Percentiles rank a stretch among this genome's conserved stretches.
These are phyloP conservation scores for Pseudomyrmex cubaensis DNA, from an alignment of 1,140 invertebrate species.

Conservation along the genomic window DNA sequence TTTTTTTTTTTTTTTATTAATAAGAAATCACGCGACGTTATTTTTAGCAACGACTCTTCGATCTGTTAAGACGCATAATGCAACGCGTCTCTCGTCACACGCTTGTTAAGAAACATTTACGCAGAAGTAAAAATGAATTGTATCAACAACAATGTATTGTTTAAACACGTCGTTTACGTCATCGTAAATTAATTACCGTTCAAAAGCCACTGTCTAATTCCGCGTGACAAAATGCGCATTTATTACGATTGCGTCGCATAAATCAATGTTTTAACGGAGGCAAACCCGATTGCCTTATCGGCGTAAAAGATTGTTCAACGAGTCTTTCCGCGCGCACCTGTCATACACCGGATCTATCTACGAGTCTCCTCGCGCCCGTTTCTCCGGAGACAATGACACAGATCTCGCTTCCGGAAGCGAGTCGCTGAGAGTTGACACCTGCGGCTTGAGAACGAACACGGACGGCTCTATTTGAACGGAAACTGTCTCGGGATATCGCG, in stretches of 20 bases:
- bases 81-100: background rate
- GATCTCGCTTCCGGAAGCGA: slow-evolving; percentile 77
- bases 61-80: background rate
- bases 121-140: background rate
- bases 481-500: slow-evolving; percentile 74
- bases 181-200: slow-evolving; percentile 9
- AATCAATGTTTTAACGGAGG: slow-evolving; percentile 33
- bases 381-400: slow-evolving; percentile 61
- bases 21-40: slow-evolving; percentile 28
- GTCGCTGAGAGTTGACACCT: slow-evolving; percentile 77
- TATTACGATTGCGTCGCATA: slow-evolving; percentile 16
- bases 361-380: background rate
- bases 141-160: background rate
- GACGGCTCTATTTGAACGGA: slow-evolving; percentile 77
- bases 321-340: slow-evolving; percentile 30
- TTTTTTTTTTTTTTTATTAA: slow-evolving; percentile 29
- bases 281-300: slow-evolving; percentile 38
- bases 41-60: slow-evolving; percentile 7
- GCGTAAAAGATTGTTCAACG: slow-evolving; percentile 28
- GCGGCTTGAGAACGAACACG: slow-evolving; percentile 73
- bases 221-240: slow-evolving; percentile 1
- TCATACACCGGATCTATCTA: slow-evolving; percentile 48
- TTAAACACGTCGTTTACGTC: background rate
- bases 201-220: background rate
- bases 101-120: slow-evolving; percentile 17